Evolutionary conservation across 2,113 vertebrate genomes (phyloP), one percentile per base, ranked within the genome.

Genomic region (Pollachius pollachius): DNA sequence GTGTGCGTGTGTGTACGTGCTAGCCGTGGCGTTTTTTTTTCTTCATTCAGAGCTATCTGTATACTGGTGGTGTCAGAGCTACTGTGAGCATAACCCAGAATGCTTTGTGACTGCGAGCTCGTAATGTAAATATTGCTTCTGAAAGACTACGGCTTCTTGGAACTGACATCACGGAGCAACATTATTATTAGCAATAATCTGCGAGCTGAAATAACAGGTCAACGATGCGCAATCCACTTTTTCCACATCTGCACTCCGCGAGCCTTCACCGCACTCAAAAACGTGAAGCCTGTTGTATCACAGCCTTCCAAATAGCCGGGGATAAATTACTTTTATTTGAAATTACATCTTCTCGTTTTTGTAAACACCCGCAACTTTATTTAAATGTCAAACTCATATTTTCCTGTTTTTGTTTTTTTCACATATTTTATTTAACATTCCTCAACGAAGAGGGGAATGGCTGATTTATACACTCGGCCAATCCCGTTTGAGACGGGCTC

Each of bases 151-250:
- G 76, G 72, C 63, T 84, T 84, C 88, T 81, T 62, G 70, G 80
- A 85, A 88, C 52, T 84, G 78, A 85, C 77, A 72, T 85, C 86
- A 87, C 60, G 70, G 72, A 85, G 79, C 61, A 62, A 2, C 52
- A 52, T 74, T 84, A 84, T 87, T 81, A 85, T 78, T 76, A 85
- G 72, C 19, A 67, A 64, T 77, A 73, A 65, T 59, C 60, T 18
- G 34, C 57, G 70, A 81, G 57, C 81, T 62, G 30, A 67, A 78
- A 76, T 34, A 86, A 67, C 63, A 75, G 71, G 73, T 79, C 54
- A 15, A 69, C 76, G 79, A 70, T 34, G 65, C 62, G 67, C 41
- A 60, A 41, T 68, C 65, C 71, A 30, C 69, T 72, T 25, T 70
- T 25, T 70, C 65, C 71, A 78, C 54, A 23, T 81, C 71, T 27